These are phyloP conservation scores for Temnothorax rugatulus DNA, from an alignment of 2,888 invertebrate species.

Conservation along the genomic window DNA sequence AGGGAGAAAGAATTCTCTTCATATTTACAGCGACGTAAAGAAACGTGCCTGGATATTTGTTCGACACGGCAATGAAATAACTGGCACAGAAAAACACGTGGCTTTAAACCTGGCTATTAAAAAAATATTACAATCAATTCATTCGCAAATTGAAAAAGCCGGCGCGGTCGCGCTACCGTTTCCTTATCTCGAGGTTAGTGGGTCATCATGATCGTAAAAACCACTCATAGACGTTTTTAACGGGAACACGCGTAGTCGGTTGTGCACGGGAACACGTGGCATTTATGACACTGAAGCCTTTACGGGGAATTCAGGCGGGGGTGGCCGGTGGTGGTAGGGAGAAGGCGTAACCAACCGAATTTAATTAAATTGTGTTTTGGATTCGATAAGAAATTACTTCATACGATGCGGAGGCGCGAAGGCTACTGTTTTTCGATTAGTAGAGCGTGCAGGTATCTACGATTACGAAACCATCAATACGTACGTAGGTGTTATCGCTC, in stretches of 20 bases:
- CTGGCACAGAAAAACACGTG: slow-evolving; percentile 18
- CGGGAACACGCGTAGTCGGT: slow-evolving; percentile 37
- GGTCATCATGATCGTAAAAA: slow-evolving; percentile 73
- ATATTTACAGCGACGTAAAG: slow-evolving; percentile 29
- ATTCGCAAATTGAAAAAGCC: slow-evolving; percentile 54
- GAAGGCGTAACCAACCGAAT: slow-evolving; percentile 68
- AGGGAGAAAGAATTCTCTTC: slow-evolving; percentile 4
- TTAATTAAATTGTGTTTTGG: slow-evolving; percentile 78
- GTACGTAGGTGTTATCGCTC: slow-evolving; percentile 46
- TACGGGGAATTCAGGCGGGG: slow-evolving; percentile 63
- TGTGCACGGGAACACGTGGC: slow-evolving; percentile 12
- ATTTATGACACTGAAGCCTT: slow-evolving; percentile 39
- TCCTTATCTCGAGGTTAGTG: slow-evolving; percentile 68
- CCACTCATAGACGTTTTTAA: slow-evolving; percentile 29
- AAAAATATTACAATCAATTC: slow-evolving; percentile 45
- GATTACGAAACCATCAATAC: slow-evolving; percentile 44
- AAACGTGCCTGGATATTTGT: neutral
- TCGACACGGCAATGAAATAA: neutral
- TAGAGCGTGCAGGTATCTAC: slow-evolving; percentile 12
- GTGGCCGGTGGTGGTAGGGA: slow-evolving; percentile 53
- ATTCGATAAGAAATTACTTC: slow-evolving; percentile 78
- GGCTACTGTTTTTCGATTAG: slow-evolving; percentile 24
- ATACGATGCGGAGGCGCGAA: slow-evolving; percentile 22
- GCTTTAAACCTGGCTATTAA: neutral
- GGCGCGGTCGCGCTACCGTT: slow-evolving; percentile 1